Evolutionary conservation across 1,140 invertebrate genomes (phyloP).

Genomic region (Diachasma alloeum): DNA sequence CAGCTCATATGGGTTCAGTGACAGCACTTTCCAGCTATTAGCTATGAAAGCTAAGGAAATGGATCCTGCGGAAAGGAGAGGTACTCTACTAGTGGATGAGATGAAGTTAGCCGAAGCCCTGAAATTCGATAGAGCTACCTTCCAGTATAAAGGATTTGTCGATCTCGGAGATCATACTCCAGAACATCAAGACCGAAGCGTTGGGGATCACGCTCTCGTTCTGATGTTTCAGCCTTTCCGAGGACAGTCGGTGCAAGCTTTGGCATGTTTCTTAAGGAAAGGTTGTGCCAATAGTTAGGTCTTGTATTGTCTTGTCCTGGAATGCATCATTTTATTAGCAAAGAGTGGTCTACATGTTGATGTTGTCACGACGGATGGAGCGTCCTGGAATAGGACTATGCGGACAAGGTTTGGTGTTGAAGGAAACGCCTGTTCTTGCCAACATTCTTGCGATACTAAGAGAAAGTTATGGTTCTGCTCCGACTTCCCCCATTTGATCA

Average conservation of each 20-base stretch:
- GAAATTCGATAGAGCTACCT: neutral
- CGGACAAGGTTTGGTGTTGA: neutral
- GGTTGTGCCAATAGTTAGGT: neutral
- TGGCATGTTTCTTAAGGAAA: neutral
- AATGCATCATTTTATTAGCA: constrained; percentile 4
- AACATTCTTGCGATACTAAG: neutral
- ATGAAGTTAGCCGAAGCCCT: neutral
- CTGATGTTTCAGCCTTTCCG: neutral
- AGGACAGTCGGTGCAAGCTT: neutral
- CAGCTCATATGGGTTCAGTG: constrained; percentile 23
- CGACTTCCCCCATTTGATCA: neutral
- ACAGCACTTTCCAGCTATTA: constrained; percentile 12
- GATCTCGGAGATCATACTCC: constrained; percentile 9
- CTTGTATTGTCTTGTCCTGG: too few species aligned
- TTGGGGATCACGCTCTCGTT: constrained; percentile 6
- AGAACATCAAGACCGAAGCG: neutral
- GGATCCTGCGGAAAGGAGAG: constrained; percentile 12
- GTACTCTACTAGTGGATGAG: neutral
- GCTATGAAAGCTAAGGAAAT: constrained; percentile 11
- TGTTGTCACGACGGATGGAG: neutral
- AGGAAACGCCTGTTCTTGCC: neutral
- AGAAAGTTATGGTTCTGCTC: neutral
- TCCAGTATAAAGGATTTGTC: neutral
- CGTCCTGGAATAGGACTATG: constrained; percentile 13
- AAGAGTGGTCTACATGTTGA: neutral